A percentile compares a stretch with the other conserved stretches of the same genome.
These are phyloP conservation scores for Stegastes partitus DNA, from an alignment of 2,113 vertebrate species.

Conservation along the genomic window DNA sequence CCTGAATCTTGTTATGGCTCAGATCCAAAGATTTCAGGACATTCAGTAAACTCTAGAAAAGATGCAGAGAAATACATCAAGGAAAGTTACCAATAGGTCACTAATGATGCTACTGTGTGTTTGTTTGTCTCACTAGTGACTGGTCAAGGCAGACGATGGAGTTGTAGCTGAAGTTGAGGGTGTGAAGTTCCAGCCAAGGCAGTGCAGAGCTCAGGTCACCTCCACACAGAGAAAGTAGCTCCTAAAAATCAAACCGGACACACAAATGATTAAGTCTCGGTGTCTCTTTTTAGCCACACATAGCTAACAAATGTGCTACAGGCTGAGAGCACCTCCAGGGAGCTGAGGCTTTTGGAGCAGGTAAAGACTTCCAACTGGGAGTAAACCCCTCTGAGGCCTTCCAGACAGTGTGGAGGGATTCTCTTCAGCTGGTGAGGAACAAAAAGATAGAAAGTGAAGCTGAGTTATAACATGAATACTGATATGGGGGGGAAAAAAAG, in stretches of 20 bases:
- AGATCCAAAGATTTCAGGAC: conserved; percentile 91
- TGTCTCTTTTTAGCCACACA: neutral
- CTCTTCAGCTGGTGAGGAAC: conserved; percentile 81
- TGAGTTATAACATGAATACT: neutral
- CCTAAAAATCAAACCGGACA: conserved; percentile 80
- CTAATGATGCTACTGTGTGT: too few species aligned
- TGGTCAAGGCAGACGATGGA: conserved; percentile 89
- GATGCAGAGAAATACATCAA: neutral
- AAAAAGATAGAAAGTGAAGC: neutral
- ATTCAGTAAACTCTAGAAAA: conserved; percentile 90
- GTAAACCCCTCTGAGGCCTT: conserved; percentile 92
- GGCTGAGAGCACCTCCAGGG: conserved; percentile 87
- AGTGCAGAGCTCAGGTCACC: conserved; percentile 96
- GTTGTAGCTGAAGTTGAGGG: conserved; percentile 96
- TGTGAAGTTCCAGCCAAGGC: conserved; percentile 95
- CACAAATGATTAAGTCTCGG: neutral
- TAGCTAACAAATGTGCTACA: neutral
- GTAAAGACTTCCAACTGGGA: conserved; percentile 94
- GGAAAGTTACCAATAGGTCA: neutral
- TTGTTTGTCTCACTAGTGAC: conserved; percentile 89
- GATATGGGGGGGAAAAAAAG: neutral
- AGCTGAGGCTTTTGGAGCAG: conserved; percentile 91
- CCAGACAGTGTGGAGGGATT: conserved; percentile 91
- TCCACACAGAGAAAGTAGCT: conserved; percentile 94
- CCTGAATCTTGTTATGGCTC: conserved; percentile 94